Conservation (phyloP, 2,888 invertebrate species). For the Selenia dentaria region DNA sequence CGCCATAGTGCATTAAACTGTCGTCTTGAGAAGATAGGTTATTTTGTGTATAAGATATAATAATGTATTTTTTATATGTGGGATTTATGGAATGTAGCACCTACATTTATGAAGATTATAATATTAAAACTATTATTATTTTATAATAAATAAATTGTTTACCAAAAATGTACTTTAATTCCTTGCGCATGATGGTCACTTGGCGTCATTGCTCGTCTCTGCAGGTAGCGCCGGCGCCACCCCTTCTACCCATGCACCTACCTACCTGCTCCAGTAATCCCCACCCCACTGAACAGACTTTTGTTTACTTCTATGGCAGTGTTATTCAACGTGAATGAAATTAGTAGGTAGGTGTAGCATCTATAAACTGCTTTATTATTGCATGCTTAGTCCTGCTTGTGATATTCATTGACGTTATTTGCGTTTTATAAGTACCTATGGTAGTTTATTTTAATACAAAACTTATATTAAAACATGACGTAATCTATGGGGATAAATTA, state of each 20-base stretch:
- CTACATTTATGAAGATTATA: slow-evolving; percentile 76
- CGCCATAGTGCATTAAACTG: slow-evolving; percentile 82
- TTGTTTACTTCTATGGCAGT: too few relatives aligned
- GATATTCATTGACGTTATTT: too few relatives aligned
- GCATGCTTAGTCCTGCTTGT: too few relatives aligned
- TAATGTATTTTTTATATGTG: slow-evolving; percentile 83
- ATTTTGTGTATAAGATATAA: slow-evolving; percentile 79
- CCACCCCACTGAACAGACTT: neutral
- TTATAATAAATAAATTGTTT: slow-evolving; percentile 78
- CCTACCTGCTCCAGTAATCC: slow-evolving; percentile 48
- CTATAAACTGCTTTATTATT: neutral
- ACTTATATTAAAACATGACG: too few relatives aligned
- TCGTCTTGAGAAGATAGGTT: slow-evolving; percentile 72
- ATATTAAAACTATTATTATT: slow-evolving; percentile 69
- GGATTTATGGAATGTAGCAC: slow-evolving; percentile 76
- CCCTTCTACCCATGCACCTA: slow-evolving; percentile 24
- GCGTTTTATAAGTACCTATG: too few relatives aligned
- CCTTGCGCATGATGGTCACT: slow-evolving; percentile 24
- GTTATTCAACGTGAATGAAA: neutral
- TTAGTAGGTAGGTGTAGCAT: neutral
- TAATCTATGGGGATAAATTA: too few relatives aligned
- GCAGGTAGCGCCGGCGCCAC: slow-evolving; percentile 73
- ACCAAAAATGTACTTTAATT: slow-evolving; percentile 63
- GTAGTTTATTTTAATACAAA: too few relatives aligned
- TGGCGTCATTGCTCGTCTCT: neutral